A percentile compares a stretch with the other conserved stretches of the same genome.
Evolutionary conservation across 1,140 invertebrate genomes (phyloP).

Genomic region (Pogonognathellus flavescens): DNA sequence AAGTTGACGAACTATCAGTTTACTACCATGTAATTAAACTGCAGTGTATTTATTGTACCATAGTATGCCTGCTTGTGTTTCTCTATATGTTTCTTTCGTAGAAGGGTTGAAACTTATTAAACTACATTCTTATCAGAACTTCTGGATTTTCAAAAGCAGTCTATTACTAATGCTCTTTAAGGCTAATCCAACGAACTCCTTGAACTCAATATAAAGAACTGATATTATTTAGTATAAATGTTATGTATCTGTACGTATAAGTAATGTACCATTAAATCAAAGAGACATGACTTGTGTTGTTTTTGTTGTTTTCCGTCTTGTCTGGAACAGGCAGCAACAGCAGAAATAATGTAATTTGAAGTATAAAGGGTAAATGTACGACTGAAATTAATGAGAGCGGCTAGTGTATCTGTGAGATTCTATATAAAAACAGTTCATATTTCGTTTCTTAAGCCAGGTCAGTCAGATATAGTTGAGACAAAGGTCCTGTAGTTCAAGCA

Average conservation of each 20-base stretch:
- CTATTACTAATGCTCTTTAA: no score
- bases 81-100: no score
- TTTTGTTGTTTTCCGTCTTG: not conserved
- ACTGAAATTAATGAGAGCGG: not conserved
- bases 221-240: not conserved
- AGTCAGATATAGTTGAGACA: not conserved
- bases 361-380: not conserved
- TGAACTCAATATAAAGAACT: constrained; percentile 18
- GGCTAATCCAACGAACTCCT: constrained; percentile 10
- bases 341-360: not conserved
- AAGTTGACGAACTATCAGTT: not conserved
- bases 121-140: no score
- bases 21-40: no score
- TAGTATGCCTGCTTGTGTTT: no score
- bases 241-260: no score
- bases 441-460: not conserved
- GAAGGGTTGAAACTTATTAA: no score
- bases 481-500: constrained; percentile 15
- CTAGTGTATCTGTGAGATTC: not conserved
- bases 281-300: not conserved
- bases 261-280: not conserved
- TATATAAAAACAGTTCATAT: not conserved
- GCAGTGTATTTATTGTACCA: no score
- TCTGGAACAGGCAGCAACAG: not conserved
- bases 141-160: no score